These are phyloP conservation scores for Apis florea DNA, from an alignment of 1,140 invertebrate species.

Conservation along the genomic window DNA sequence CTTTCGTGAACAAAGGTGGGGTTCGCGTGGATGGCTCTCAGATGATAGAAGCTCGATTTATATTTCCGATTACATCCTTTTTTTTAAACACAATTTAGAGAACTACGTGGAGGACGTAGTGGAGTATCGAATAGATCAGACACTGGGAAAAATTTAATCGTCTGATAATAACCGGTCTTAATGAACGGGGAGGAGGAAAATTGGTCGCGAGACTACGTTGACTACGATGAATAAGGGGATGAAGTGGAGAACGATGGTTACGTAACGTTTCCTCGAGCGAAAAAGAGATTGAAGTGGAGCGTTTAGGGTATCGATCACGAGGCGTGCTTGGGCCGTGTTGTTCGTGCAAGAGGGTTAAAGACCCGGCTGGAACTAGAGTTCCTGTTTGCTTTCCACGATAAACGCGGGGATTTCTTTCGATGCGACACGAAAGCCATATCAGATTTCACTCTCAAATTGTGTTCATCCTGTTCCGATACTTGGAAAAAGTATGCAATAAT, in stretches of 20 bases:
- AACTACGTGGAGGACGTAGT: no score
- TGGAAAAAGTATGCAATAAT: no score
- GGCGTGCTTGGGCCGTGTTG: no score
- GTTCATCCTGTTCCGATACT: no score
- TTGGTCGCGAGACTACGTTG: background rate
- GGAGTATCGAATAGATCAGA: no score
- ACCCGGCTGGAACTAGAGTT: background rate
- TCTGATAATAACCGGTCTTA: constrained; percentile 11
- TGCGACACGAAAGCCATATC: no score
- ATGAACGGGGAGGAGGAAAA: background rate
- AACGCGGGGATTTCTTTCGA: background rate
- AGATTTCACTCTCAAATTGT: background rate
- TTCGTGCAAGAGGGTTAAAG: background rate
- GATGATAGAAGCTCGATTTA: no score
- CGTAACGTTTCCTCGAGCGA: background rate
- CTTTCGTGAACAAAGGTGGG: no score
- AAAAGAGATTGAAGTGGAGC: constrained; percentile 11
- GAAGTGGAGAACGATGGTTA: constrained; percentile 9
- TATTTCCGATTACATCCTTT: no score
- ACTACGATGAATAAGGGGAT: background rate
- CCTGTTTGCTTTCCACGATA: background rate
- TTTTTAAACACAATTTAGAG: no score
- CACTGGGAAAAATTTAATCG: no score
- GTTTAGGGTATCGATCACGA: constrained; percentile 14
- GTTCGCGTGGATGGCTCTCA: no score